Percentiles rank a stretch among this genome's conserved stretches.
Conservation (phyloP, 2,113 vertebrate genomes). For the Isichthys henryi region DNA sequence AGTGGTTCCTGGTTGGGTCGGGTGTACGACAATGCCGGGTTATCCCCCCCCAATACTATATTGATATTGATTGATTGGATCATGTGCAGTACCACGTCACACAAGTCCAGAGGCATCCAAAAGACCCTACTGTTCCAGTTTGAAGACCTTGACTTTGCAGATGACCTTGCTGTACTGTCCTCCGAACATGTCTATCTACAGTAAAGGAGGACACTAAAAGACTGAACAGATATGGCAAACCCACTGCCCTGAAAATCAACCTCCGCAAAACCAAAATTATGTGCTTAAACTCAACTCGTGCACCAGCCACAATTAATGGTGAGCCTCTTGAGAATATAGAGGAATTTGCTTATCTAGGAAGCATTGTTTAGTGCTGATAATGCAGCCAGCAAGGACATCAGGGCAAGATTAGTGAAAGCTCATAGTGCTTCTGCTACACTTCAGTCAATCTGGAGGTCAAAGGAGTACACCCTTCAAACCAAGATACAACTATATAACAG, state of each 20-base stretch:
- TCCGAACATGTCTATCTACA: slow-evolving; percentile 11
- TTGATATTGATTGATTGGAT: slow-evolving; percentile 5
- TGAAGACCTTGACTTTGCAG: slow-evolving; percentile 10
- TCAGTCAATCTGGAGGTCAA: slow-evolving; percentile 13
- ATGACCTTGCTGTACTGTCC: slow-evolving; percentile 10
- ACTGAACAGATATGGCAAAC: slow-evolving; percentile 3
- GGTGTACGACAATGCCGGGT: background rate
- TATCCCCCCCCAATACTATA: background rate
- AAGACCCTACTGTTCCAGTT: background rate
- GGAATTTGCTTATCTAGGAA: slow-evolving; percentile 9
- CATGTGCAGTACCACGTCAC: background rate
- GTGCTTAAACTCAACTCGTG: background rate
- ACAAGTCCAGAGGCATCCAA: slow-evolving; percentile 16
- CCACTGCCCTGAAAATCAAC: background rate
- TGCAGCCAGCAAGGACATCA: slow-evolving; percentile 11
- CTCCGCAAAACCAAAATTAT: background rate
- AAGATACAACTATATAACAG: slow-evolving; percentile 18
- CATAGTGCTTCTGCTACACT: background rate
- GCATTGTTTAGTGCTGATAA: slow-evolving; percentile 4
- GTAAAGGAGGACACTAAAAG: slow-evolving; percentile 9
- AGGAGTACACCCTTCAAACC: slow-evolving; percentile 14
- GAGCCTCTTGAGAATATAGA: background rate
- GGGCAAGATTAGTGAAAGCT: slow-evolving; percentile 6
- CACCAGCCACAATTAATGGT: background rate
- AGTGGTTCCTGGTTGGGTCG: background rate